These are phyloP conservation scores for Ammodytes marinus DNA, from an alignment of 2,113 vertebrate genomes.

Conservation along the genomic window DNA sequence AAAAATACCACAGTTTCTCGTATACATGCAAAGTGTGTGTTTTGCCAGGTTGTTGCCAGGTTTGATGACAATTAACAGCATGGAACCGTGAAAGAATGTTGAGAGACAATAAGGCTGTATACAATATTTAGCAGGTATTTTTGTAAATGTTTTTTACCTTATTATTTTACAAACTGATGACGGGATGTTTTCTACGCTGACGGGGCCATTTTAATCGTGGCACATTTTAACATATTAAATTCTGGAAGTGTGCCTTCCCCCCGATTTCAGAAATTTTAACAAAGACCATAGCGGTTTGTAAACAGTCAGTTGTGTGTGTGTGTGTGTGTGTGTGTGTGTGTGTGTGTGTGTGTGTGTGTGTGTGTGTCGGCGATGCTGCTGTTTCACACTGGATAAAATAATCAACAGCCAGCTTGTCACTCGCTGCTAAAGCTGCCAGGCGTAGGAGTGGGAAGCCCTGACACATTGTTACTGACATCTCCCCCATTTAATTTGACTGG, in stretches of 20 bases:
- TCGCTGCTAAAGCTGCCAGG: slow-evolving; percentile 71
- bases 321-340: too few relatives aligned
- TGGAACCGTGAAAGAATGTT: background rate
- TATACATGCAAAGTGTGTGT: background rate
- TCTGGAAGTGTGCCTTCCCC: background rate
- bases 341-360: too few relatives aligned
- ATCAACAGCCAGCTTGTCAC: slow-evolving; percentile 75
- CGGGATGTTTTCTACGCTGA: background rate
- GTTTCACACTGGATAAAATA: slow-evolving; percentile 65
- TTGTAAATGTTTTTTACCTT: background rate
- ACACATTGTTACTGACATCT: slow-evolving; percentile 82
- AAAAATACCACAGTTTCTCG: background rate
- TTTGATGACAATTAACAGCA: background rate
- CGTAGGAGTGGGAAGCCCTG: slow-evolving; percentile 72
- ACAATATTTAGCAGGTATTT: background rate
- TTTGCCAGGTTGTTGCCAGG: background rate
- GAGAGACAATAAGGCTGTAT: background rate
- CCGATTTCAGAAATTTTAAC: slow-evolving; percentile 40
- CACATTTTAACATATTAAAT: slow-evolving; percentile 15
- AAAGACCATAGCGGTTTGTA: slow-evolving; percentile 34
- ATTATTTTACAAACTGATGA: background rate
- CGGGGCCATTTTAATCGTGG: background rate
- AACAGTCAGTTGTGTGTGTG: slow-evolving; percentile 25
- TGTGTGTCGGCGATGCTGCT: slow-evolving; percentile 55
- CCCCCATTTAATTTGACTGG: slow-evolving; percentile 85